Base-by-base conservation (phyloP, 2,888 invertebrate genomes). In the Aethes cnicana region DNA sequence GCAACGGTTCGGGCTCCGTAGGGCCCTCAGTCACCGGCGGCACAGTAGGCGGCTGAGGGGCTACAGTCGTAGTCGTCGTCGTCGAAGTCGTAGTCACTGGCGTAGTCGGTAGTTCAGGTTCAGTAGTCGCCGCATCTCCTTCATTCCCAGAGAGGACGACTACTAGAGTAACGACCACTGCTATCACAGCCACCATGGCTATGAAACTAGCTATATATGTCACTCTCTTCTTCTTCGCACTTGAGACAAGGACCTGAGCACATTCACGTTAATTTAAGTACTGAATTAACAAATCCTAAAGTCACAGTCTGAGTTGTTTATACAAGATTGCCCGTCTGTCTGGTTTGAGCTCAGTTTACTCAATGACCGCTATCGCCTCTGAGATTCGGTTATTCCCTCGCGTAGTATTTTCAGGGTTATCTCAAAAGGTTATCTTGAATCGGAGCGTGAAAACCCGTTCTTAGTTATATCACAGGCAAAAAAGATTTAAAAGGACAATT, bases 161-260 rank as follows among this genome's bases (percentile, higher is more conserved):
- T 8, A 91, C 86, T 8, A 93, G 84, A 0, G 92, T 87, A 21
- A 93, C 82, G n/a, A 94, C 84, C 4, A 94, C 84, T 4, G 90
- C 93, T 30, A 93, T 75, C 0, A 91, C 86, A 14, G 91, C 81
- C 39, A 92, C 66, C 67, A 92, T 84, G 7, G 86, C 90, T 35
- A 92, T 77, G 8, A 91, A 90, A 16, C 92, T 90, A 53, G 91
- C 85, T 32, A 92, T 74, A 59, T 92, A 91, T 52, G 91, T 91
- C 60, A 89, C 76, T 67, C 90, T 88, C 77, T 91, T 86, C 63
- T 87, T 88, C 66, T 90, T 75, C 70, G 91, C 91, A 61, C 88
- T 88, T 37, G 91, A 87, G 59, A 93, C 91, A 72, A 93, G 84
- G 64, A 92, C 93, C 94, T 94, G 80, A 14, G 72, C 1, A 47